Base-by-base conservation (phyloP, 30 jellyfish, hydroid and myxozoan genomes). In the Catostylus mosaicus region DNA sequence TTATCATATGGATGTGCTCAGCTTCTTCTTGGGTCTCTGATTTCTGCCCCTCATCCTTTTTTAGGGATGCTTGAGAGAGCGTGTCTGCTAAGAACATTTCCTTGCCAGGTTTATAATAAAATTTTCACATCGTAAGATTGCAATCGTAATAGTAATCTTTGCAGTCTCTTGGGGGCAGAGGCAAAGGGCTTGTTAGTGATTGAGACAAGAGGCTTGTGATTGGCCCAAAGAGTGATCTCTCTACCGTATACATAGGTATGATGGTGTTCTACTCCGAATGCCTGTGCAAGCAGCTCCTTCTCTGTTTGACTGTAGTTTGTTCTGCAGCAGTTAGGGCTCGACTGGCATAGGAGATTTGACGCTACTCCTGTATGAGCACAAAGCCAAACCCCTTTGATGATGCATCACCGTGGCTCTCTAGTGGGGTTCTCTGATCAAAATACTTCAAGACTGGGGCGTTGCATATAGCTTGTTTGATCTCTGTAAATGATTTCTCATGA, bases 71-170 rank as follows among this genome's bases (percentile, higher is more conserved):
- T 67, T 43, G 5, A 3, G 84, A 72, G 14, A 83, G 83, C 24
- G 92, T 72, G 56, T 83, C 91, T 54, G 69, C 89, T 33, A 69
- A 67, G 72, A 69, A 72, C 83, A 84, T 73, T 36, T 84, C 95
- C 52, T 61, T 84, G 7, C 86, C 86, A 50, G 95, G 81, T 43
- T 73, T 61, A 46, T 84, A 75, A 43, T 67, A 29, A 32, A 23
- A 84, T 54, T 45, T 77, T 67, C 30, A 32, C 77, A 50, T 84
- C 80, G 60, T 84, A 84, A 64, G 35, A 50, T 51, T 74, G 91
- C 27, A 84, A 30, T 56, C 85, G 71, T 29, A 56, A 27, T 35
- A 84, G 67, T 66, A 83, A 51, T 2, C 79, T 20, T 40, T 77
- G 88, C 62, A 75, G 79, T 33, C 78, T 75, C 66, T 69, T 74